phyloP scores from a whole-genome alignment of 2,888 invertebrate species.

The Nymphalis urticae region DNA sequence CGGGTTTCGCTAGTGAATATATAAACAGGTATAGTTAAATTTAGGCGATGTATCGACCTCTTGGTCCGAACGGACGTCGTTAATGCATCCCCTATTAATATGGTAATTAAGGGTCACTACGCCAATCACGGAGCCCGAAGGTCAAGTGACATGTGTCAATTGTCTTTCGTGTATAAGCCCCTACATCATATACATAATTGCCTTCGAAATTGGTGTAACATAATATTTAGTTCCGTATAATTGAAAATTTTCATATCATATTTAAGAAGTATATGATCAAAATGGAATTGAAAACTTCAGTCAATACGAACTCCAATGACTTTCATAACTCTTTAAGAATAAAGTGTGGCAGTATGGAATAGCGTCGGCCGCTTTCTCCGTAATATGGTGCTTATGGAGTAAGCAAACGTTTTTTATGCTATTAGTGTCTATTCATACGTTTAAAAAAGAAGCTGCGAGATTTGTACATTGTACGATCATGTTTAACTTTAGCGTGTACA shows the following conservation, averaged over 20 bases:
- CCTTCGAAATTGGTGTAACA: constrained; percentile 9
- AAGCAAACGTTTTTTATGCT: constrained; percentile 23
- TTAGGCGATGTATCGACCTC: constrained; percentile 12
- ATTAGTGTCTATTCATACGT: constrained; percentile 26
- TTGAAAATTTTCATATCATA: not conserved
- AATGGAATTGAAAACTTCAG: constrained; percentile 3
- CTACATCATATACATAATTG: constrained; percentile 9
- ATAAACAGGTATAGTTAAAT: constrained; percentile 24
- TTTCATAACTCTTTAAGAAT: constrained; percentile 9
- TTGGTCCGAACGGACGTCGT: constrained; percentile 50
- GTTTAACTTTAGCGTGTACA: no score
- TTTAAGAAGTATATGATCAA: no score
- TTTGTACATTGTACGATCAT: not conserved
- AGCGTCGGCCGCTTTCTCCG: constrained; percentile 25
- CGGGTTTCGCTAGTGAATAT: not conserved
- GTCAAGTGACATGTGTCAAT: constrained; percentile 62
- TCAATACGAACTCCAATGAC: not conserved
- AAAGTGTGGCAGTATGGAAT: not conserved
- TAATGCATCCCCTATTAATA: constrained; percentile 52
- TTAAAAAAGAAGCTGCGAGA: constrained; percentile 18
- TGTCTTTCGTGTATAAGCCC: constrained; percentile 49
- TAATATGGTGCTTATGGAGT: constrained; percentile 24
- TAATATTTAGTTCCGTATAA: constrained; percentile 1
- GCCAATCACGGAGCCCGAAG: constrained; percentile 53
- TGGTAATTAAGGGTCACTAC: constrained; percentile 60